phyloP scores from a whole-genome alignment of 2,113 vertebrate species.

The Nothoprocta pentlandii region DNA sequence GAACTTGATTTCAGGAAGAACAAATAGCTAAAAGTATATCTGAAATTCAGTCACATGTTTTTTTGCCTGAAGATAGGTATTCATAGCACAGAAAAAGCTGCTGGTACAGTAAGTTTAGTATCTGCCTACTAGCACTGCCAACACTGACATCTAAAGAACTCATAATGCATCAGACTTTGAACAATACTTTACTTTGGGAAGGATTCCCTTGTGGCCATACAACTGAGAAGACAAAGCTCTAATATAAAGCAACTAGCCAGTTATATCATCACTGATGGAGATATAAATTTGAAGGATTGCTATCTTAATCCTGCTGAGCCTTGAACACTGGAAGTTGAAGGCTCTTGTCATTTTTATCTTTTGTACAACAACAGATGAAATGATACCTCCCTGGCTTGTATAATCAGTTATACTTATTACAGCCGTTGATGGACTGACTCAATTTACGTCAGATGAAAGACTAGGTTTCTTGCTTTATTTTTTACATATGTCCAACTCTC shows the following conservation, averaged over 20 bases:
- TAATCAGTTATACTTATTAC: constrained; percentile 40
- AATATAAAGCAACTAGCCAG: background rate
- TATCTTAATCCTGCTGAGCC: background rate
- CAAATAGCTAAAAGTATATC: constrained; percentile 62
- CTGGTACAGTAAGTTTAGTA: background rate
- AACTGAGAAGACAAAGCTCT: constrained; percentile 28
- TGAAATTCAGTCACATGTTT: constrained; percentile 34
- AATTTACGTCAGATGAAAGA: constrained; percentile 30
- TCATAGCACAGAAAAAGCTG: constrained; percentile 13
- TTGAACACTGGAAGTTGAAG: background rate
- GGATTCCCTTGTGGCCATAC: background rate
- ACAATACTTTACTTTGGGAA: background rate
- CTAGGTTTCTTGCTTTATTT: background rate
- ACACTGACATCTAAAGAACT: background rate
- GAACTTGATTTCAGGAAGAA: constrained; percentile 72
- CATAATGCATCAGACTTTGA: background rate
- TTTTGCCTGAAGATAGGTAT: constrained; percentile 40
- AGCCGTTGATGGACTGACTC: constrained; percentile 28
- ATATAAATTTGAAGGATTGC: constrained; percentile 25
- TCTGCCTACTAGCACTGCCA: background rate
- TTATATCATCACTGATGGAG: constrained; percentile 8
- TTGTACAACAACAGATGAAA: background rate
- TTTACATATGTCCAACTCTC: background rate
- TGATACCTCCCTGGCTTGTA: background rate
- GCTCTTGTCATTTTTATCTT: constrained; percentile 54